Conservation (phyloP, 2,888 invertebrate species). For the Drosophila paranaensis region DNA sequence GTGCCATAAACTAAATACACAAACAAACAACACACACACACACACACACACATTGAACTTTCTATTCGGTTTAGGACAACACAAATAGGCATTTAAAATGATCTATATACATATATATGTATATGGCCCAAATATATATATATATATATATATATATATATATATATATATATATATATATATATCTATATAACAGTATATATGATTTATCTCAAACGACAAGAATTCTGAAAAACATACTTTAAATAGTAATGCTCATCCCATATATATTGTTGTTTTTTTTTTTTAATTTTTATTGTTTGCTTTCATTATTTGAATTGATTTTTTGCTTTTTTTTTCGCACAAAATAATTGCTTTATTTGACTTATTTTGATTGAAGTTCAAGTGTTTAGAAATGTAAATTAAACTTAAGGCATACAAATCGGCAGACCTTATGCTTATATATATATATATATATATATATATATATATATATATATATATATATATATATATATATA, state of each 20-base stretch:
- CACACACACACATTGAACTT: constrained; percentile 55
- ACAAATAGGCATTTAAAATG: constrained; percentile 71
- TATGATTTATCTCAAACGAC: constrained; percentile 31
- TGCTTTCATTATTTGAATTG: background rate
- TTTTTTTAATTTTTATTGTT: constrained; percentile 24
- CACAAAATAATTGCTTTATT: constrained; percentile 48
- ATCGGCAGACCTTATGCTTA: constrained; percentile 60
- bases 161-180: constrained; percentile 11
- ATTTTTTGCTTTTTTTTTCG: constrained; percentile 51
- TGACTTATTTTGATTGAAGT: constrained; percentile 20
- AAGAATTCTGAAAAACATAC: constrained; percentile 13
- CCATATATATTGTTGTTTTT: constrained; percentile 9
- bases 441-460: constrained; percentile 55
- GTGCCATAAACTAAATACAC: constrained; percentile 68
- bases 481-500: constrained; percentile 62
- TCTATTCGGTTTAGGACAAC: constrained; percentile 64
- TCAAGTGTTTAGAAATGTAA: constrained; percentile 42
- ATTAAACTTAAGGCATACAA: constrained; percentile 58
- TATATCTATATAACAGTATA: too few relatives aligned
- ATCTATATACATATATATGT: constrained; percentile 22
- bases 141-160: constrained; percentile 18
- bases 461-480: constrained; percentile 62
- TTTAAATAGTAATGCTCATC: constrained; percentile 55
- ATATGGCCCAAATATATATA: background rate
- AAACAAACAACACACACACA: constrained; percentile 21